These are phyloP conservation scores for Sylvia atricapilla DNA, from an alignment of 2,113 vertebrate species.

Conservation along the genomic window DNA sequence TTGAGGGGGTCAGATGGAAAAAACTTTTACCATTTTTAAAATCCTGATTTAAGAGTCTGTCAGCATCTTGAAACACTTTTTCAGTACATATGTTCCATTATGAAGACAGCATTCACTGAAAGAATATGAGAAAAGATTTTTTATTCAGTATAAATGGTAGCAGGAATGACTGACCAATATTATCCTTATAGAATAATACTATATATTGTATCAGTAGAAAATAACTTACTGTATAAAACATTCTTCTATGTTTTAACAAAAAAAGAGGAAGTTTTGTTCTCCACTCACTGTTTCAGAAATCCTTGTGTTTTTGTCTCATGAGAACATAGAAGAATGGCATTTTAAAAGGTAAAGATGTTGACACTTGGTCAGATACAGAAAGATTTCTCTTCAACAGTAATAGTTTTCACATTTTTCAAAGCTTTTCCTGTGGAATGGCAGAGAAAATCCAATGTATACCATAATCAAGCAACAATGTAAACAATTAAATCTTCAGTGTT, in stretches of 20 bases:
- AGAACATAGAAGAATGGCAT: neutral
- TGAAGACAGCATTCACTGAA: neutral
- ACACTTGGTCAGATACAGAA: neutral
- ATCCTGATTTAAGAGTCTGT: slow-evolving; percentile 16
- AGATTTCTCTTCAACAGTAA: neutral
- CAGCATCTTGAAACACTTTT: neutral
- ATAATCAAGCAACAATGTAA: neutral
- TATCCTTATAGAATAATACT: neutral
- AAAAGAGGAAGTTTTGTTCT: neutral
- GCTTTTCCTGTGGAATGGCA: neutral
- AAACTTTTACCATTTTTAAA: neutral
- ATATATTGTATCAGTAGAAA: neutral
- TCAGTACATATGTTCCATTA: neutral
- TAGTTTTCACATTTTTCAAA: neutral
- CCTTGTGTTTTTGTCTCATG: neutral
- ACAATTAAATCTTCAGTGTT: neutral
- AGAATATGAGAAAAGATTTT: neutral
- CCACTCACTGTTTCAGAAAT: neutral
- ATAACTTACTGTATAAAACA: neutral
- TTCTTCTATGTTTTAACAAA: neutral
- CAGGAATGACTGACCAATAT: neutral
- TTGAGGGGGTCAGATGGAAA: neutral
- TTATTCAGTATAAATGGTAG: neutral
- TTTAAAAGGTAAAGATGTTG: neutral
- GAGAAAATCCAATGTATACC: neutral